These are phyloP conservation scores for Enteromius paludinosus DNA, from an alignment of 2,797 vertebrate genomes.

Conservation along the genomic window DNA sequence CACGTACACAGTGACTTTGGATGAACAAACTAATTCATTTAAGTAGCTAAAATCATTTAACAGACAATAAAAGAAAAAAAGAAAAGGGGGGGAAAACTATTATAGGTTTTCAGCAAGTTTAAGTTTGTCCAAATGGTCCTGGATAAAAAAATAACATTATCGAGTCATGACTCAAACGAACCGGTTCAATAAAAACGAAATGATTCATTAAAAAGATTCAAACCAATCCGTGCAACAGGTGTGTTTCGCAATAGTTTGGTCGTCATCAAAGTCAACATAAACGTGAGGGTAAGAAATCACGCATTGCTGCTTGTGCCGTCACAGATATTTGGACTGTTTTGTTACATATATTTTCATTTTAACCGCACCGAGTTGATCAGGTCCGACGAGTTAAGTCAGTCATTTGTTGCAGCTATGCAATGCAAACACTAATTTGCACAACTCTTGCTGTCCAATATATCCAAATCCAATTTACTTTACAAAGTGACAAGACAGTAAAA, in stretches of 20 bases:
- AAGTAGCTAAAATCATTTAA: no score
- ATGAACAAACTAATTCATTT: neutral
- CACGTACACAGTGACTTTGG: neutral
- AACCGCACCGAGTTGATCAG: neutral
- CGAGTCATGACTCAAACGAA: neutral
- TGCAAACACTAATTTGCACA: neutral
- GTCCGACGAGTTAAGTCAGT: slow-evolving; percentile 17
- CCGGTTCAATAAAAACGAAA: neutral
- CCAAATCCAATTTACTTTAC: neutral
- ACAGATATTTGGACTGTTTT: neutral
- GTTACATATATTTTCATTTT: neutral
- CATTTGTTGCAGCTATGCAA: neutral
- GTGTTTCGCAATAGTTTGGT: neutral
- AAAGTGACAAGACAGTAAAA: neutral
- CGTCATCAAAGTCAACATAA: neutral
- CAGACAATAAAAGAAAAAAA: no score
- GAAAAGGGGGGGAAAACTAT: no score
- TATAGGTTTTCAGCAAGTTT: no score
- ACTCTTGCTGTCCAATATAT: neutral
- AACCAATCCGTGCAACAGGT: slow-evolving; percentile 1
- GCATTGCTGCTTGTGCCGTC: neutral
- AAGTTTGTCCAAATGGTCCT: neutral
- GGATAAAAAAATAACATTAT: neutral
- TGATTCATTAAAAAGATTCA: neutral
- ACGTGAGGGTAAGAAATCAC: neutral